These are phyloP conservation scores for Cyclargus thomasi DNA, from an alignment of 1,140 invertebrate species.

Conservation along the genomic window DNA sequence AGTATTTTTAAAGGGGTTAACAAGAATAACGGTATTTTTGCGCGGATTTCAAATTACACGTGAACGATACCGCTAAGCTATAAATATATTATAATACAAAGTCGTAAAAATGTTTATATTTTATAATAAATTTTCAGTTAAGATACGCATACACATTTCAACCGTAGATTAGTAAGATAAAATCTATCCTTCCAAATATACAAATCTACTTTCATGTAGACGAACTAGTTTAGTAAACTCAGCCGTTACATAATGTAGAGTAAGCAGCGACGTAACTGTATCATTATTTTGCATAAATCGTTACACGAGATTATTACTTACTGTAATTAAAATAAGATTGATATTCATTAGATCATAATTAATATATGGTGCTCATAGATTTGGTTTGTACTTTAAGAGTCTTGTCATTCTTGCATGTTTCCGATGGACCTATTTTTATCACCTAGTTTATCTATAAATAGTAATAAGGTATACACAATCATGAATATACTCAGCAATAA, in stretches of 20 bases:
- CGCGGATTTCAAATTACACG: too few relatives aligned
- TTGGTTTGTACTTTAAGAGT: neutral
- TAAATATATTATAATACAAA: too few relatives aligned
- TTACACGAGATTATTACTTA: neutral
- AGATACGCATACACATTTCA: too few relatives aligned
- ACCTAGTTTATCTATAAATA: neutral
- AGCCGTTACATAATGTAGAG: neutral
- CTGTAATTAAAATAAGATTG: neutral
- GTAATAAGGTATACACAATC: neutral
- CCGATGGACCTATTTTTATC: neutral
- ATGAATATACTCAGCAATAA: neutral
- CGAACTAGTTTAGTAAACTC: constrained; percentile 1
- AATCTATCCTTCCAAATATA: neutral
- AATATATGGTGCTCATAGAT: neutral
- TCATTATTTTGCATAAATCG: constrained; percentile 8
- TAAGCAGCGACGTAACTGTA: constrained; percentile 5
- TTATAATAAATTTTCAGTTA: too few relatives aligned
- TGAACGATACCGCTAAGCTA: too few relatives aligned
- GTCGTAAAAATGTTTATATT: too few relatives aligned
- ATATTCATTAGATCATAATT: neutral
- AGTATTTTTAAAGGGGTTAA: too few relatives aligned
- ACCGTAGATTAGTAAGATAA: neutral
- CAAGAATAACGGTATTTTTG: too few relatives aligned
- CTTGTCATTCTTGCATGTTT: constrained; percentile 8
- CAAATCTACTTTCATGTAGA: neutral